A percentile compares a stretch with the other conserved stretches of the same genome.
These are phyloP conservation scores for Staurois parvus DNA, from an alignment of 2,797 vertebrate genomes.

Conservation along the genomic window DNA sequence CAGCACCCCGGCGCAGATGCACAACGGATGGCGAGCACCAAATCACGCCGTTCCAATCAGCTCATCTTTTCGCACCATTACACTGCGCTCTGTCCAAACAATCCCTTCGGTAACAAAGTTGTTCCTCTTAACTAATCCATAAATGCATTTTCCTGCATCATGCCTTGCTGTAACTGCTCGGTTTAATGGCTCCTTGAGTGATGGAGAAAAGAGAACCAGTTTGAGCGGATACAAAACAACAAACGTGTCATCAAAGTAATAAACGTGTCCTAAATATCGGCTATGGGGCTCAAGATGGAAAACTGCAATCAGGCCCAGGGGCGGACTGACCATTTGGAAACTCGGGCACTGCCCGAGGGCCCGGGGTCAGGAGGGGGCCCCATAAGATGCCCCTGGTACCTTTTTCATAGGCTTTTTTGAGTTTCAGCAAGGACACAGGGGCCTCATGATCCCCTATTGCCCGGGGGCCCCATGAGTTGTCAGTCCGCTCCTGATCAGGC, in stretches of 20 bases:
- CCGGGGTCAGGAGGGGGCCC: too few relatives aligned
- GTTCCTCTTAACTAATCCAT: not conserved
- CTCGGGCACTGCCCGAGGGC: too few relatives aligned
- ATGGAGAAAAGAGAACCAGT: not conserved
- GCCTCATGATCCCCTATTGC: too few relatives aligned
- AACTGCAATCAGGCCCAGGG: not conserved
- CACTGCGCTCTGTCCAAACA: not conserved
- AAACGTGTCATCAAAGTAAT: not conserved
- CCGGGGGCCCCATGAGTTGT: too few relatives aligned
- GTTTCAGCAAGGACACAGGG: too few relatives aligned
- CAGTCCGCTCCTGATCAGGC: too few relatives aligned
- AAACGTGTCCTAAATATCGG: not conserved
- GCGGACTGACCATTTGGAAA: too few relatives aligned
- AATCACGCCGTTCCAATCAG: not conserved
- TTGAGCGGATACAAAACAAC: not conserved
- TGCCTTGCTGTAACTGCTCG: not conserved
- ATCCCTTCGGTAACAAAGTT: not conserved
- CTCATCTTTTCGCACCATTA: not conserved
- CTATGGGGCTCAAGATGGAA: not conserved
- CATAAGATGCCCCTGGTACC: too few relatives aligned
- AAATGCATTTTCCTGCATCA: not conserved
- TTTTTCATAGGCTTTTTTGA: too few relatives aligned
- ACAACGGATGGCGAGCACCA: not conserved
- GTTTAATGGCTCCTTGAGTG: slow-evolving; percentile 1
- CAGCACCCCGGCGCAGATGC: not conserved